Evolutionary conservation across 2,797 vertebrate genomes (phyloP).

Genomic region (Antennarius maculatus): DNA sequence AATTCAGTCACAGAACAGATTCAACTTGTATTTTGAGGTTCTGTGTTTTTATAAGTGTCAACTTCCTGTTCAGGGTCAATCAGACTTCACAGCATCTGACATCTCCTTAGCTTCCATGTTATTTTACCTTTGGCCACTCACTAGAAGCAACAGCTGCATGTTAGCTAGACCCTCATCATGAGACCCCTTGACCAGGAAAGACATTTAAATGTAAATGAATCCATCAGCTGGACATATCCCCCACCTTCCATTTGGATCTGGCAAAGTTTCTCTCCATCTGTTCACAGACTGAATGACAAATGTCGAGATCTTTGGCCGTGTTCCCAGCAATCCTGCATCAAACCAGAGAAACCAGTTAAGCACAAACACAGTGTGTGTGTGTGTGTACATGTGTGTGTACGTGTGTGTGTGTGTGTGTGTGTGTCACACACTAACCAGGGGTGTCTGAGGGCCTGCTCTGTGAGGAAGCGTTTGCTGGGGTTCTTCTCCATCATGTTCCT

Average conservation of each 20-base stretch:
- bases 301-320: slow-evolving; percentile 87
- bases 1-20: too few relatives aligned
- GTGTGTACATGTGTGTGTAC: not conserved
- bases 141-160: too few relatives aligned
- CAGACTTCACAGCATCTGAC: too few relatives aligned
- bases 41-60: too few relatives aligned
- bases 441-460: slow-evolving; percentile 89
- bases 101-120: too few relatives aligned
- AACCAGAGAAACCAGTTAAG: not conserved
- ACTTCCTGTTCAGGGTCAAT: too few relatives aligned
- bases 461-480: slow-evolving; percentile 85
- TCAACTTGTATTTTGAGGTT: too few relatives aligned
- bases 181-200: too few relatives aligned
- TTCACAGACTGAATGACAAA: slow-evolving; percentile 89
- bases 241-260: slow-evolving; percentile 95
- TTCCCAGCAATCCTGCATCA: slow-evolving; percentile 88
- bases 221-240: slow-evolving; percentile 26
- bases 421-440: slow-evolving; percentile 85
- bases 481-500: slow-evolving; percentile 90
- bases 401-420: not conserved
- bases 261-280: slow-evolving; percentile 95
- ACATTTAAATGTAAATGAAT: too few relatives aligned
- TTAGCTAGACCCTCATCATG: too few relatives aligned
- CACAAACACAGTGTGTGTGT: too few relatives aligned
- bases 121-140: too few relatives aligned